These are phyloP conservation scores for Portunus trituberculatus DNA, from an alignment of 1,140 invertebrate genomes.

Conservation along the genomic window DNA sequence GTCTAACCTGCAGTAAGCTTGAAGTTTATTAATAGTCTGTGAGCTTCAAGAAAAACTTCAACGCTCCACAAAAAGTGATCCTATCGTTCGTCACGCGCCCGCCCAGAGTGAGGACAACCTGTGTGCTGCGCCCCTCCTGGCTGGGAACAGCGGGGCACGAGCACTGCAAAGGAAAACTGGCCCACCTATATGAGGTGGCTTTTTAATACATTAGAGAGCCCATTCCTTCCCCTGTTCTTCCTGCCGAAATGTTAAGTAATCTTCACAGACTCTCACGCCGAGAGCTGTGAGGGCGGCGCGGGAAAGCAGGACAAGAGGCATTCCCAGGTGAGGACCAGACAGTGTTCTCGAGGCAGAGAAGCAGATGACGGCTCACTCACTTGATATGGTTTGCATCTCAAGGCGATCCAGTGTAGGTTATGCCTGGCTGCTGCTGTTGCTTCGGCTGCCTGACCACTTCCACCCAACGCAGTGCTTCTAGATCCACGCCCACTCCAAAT, in stretches of 20 bases:
- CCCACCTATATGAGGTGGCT: not conserved
- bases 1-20: too few relatives aligned
- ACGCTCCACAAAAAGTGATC: not conserved
- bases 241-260: not conserved
- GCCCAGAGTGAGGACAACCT: not conserved
- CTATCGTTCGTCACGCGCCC: not conserved
- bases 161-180: not conserved
- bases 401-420: slow-evolving; percentile 18
- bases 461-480: not conserved
- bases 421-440: not conserved
- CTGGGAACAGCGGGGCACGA: not conserved
- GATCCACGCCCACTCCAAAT: not conserved
- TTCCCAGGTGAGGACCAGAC: not conserved
- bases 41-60: not conserved
- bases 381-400: slow-evolving; percentile 5
- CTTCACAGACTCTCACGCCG: not conserved
- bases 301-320: not conserved
- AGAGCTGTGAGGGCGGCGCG: not conserved
- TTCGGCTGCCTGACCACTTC: not conserved
- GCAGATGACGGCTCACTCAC: not conserved
- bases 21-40: not conserved
- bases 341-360: not conserved
- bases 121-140: not conserved
- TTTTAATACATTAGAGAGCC: not conserved
- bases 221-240: not conserved